These are phyloP conservation scores for Cheilosia impressa DNA, from an alignment of 2,888 invertebrate species.

Conservation along the genomic window DNA sequence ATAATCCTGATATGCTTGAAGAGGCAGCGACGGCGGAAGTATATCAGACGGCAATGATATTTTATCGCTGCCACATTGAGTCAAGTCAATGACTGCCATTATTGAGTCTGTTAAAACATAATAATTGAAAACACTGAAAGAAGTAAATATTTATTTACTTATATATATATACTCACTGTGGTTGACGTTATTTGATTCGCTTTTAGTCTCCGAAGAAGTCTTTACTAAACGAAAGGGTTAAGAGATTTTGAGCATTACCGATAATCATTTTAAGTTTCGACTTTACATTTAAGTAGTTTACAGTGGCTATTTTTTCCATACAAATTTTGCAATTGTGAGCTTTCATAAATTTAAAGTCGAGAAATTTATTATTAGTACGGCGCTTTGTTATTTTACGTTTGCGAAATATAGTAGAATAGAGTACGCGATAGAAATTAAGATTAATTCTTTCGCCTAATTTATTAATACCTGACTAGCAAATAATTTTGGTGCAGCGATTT, in stretches of 20 bases:
- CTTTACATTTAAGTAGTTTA: no score
- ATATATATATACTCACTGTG: conserved; percentile 27
- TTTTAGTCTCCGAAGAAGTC: conserved; percentile 76
- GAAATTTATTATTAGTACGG: no score
- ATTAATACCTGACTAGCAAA: no score
- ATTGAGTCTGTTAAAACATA: background rate
- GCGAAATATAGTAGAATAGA: background rate
- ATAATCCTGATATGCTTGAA: no score
- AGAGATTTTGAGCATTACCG: background rate
- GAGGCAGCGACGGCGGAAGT: no score
- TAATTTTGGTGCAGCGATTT: no score
- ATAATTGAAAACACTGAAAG: no score
- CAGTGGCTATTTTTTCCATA: no score
- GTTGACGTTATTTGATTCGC: conserved; percentile 1
- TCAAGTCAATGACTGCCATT: conserved; percentile 40
- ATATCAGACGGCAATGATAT: conserved; percentile 18
- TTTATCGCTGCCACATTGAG: conserved; percentile 43
- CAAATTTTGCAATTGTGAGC: no score
- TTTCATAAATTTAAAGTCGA: no score
- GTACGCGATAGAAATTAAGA: background rate
- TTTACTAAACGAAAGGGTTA: conserved; percentile 79
- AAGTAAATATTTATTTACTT: background rate
- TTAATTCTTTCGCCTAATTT: no score
- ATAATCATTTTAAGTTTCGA: no score
- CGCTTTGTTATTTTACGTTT: background rate